Base-by-base conservation (phyloP, 2,113 vertebrate genomes). In the Gobius niger region DNA sequence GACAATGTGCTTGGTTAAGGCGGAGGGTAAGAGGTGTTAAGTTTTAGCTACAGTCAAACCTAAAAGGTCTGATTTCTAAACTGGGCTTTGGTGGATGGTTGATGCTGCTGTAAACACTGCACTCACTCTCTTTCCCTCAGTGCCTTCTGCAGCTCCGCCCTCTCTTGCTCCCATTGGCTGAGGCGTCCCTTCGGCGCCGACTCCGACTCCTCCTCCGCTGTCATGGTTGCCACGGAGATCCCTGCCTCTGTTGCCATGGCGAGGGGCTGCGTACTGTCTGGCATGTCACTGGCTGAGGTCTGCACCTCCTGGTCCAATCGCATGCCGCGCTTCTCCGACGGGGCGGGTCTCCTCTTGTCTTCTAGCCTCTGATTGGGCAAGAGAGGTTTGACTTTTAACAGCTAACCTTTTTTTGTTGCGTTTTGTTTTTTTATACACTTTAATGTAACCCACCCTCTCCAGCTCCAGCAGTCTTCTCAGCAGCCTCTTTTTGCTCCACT, bases 401-500 rank as follows among this genome's bases (percentile, higher is more conserved):
- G 24, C 24, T 34, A 34, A 34, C 24, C 3, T 34, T 34, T 34
- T 34, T 34, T 4, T 34, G 24, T 4, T 34, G 24, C 5, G 24
- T 34, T 34, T 34, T 34, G 3, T 34, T 34, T 34, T 3, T 34
- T 34, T 34, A 34, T 34, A 4, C 5, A 34, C 5, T 34, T 34
- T 2, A 4, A 34, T 34, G 24, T 4, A 57, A 51, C 93, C 94
- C 82, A 98, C 97, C 88, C 94, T 95, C 87, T 96, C 96, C 57
- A 96, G 83, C 47, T 95, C 94, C 0, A 88, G 72, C 59, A 98
- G 91, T 68, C 90, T 88, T 9, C 94, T 93, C 84, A 96, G 60
- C 75, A 97, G 91, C 75, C 95, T 93, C 75, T 95, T 94, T 82
- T 92, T 97, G 82, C 94, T 96, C 95, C 95, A 97, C 44, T 95